These are phyloP conservation scores for Oryctolagus cuniculus DNA, from an alignment of 2,113 vertebrate genomes.

Conservation along the genomic window DNA sequence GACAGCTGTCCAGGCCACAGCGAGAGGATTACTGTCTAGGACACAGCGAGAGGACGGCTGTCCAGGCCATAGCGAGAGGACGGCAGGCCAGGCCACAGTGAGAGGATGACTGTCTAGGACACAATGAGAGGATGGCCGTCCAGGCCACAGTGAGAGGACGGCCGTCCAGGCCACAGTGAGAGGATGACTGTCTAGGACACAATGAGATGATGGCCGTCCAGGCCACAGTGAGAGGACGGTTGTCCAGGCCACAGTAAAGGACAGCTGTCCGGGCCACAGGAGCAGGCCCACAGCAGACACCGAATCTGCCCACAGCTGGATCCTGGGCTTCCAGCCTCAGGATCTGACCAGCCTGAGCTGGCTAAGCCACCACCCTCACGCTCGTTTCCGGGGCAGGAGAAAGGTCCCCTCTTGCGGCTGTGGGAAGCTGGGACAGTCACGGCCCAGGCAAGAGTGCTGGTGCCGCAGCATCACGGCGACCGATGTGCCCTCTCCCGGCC, in stretches of 20 bases:
- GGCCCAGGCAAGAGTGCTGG: too few relatives aligned
- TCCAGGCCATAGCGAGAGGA: neutral
- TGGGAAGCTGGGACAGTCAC: neutral
- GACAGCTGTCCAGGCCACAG: neutral
- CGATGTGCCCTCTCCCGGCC: accelerated
- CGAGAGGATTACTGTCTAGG: too few relatives aligned
- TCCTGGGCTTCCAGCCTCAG: neutral
- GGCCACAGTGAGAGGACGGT: too few relatives aligned
- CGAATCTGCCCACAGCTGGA: neutral
- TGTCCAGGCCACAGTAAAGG: too few relatives aligned
- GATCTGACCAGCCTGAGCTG: neutral
- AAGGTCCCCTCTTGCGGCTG: neutral
- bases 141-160: too few relatives aligned
- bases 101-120: neutral
- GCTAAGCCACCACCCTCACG: too few relatives aligned
- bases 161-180: too few relatives aligned
- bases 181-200: too few relatives aligned
- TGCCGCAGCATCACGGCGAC: accelerated
- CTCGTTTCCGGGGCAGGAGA: neutral
- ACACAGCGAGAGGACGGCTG: too few relatives aligned
- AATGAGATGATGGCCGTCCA: too few relatives aligned
- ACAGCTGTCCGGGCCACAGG: neutral
- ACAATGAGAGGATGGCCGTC: neutral
- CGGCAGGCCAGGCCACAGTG: too few relatives aligned
- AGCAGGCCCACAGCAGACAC: neutral